A percentile compares a stretch with the other conserved stretches of the same genome.
These are phyloP conservation scores for Lepidotrigona ventralis DNA, from an alignment of 1,140 invertebrate genomes.

Conservation along the genomic window DNA sequence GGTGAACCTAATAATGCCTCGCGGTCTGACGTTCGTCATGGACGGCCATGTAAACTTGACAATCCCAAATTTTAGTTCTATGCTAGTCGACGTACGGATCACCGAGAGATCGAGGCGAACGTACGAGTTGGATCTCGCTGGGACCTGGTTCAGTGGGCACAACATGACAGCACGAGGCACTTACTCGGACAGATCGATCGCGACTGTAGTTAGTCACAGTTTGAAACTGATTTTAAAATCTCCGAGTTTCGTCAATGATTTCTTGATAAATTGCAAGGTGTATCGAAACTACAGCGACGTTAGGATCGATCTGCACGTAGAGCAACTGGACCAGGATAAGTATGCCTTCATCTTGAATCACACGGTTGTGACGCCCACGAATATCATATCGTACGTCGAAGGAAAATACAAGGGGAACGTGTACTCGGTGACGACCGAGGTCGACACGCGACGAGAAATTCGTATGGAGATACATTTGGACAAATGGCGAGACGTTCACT, in stretches of 20 bases:
- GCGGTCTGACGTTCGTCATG: slow-evolving; percentile 80
- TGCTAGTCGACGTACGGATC: slow-evolving; percentile 81
- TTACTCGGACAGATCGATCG: slow-evolving; percentile 86
- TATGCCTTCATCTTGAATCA: slow-evolving; percentile 84
- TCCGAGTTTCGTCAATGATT: slow-evolving; percentile 83
- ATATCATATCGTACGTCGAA: slow-evolving; percentile 83
- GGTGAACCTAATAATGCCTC: slow-evolving; percentile 80
- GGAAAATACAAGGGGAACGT: slow-evolving; percentile 83
- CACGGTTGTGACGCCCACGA: slow-evolving; percentile 79
- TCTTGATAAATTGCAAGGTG: slow-evolving; percentile 82
- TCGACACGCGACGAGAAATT: slow-evolving; percentile 79
- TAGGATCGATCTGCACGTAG: slow-evolving; percentile 80
- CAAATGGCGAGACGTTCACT: slow-evolving; percentile 87
- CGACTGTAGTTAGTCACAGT: slow-evolving; percentile 82
- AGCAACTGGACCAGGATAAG: slow-evolving; percentile 82
- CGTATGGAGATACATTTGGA: slow-evolving; percentile 86
- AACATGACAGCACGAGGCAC: slow-evolving; percentile 84
- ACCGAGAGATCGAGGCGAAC: slow-evolving; percentile 81
- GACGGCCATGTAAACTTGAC: slow-evolving; percentile 83
- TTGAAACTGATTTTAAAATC: slow-evolving; percentile 86
- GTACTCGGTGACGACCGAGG: slow-evolving; percentile 82
- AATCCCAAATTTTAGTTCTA: slow-evolving; percentile 83
- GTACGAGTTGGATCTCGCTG: slow-evolving; percentile 85
- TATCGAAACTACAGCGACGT: slow-evolving; percentile 83
- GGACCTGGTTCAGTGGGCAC: slow-evolving; percentile 89